Evolutionary conservation across 2,113 vertebrate species (phyloP).

Genomic region (Proteles cristata): DNA sequence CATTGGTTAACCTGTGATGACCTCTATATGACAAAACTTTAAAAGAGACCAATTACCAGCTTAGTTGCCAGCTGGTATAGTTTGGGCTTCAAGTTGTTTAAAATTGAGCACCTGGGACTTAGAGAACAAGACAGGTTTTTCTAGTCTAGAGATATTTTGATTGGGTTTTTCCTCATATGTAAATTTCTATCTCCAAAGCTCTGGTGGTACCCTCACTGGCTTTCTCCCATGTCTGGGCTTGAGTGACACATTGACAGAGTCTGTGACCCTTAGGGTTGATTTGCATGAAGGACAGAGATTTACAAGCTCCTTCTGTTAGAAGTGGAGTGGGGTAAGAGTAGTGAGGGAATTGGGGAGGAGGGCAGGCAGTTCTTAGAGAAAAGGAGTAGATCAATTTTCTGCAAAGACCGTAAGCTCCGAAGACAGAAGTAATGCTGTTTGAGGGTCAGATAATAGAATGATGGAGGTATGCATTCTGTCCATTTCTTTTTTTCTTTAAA

Average conservation of each 20-base stretch:
- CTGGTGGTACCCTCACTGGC: neutral
- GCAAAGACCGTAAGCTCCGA: neutral
- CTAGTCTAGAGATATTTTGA: neutral
- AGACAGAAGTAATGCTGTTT: neutral
- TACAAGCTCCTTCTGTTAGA: neutral
- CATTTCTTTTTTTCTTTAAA: neutral
- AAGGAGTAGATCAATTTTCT: neutral
- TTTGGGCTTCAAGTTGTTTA: neutral
- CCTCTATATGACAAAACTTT: neutral
- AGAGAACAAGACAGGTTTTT: neutral
- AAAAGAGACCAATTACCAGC: neutral
- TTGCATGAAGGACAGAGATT: neutral
- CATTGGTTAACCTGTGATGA: neutral
- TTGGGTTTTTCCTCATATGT: neutral
- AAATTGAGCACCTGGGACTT: neutral
- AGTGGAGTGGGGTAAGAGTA: neutral
- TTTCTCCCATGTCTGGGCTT: neutral
- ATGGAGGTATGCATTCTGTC: neutral
- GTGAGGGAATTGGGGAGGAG: neutral
- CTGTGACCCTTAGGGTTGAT: neutral
- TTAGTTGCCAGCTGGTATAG: neutral
- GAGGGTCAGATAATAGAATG: neutral
- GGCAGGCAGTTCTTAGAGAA: neutral
- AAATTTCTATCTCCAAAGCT: neutral
- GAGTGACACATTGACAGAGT: neutral